Evolutionary conservation across 2,888 invertebrate species (phyloP).

Genomic region (Aphrophora alni): DNA sequence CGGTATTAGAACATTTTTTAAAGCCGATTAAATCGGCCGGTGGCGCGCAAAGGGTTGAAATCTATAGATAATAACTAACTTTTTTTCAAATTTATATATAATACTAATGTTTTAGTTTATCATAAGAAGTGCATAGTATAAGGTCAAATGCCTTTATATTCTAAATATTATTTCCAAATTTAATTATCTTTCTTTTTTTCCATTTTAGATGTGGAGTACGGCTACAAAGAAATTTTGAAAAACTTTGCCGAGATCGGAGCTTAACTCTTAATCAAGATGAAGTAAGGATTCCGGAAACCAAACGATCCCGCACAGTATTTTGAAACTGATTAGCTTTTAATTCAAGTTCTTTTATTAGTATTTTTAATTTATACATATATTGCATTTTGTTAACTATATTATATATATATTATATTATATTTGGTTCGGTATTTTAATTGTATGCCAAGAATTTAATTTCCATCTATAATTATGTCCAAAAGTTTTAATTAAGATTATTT

Average conservation of each 20-base stretch:
- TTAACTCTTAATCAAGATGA: slow-evolving; percentile 14
- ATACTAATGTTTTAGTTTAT: too few relatives aligned
- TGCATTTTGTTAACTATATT: not conserved
- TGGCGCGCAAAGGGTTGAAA: too few relatives aligned
- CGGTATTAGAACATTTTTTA: too few relatives aligned
- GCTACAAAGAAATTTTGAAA: slow-evolving; percentile 73
- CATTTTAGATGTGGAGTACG: slow-evolving; percentile 74
- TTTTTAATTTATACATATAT: not conserved
- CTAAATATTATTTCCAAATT: too few relatives aligned
- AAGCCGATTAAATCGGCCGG: too few relatives aligned
- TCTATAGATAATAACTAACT: too few relatives aligned
- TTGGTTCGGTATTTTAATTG: not conserved
- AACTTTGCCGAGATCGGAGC: slow-evolving; percentile 67
- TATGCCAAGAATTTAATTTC: not conserved
- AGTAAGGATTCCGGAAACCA: slow-evolving; percentile 3
- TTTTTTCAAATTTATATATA: too few relatives aligned
- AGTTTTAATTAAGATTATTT: too few relatives aligned
- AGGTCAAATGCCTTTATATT: too few relatives aligned
- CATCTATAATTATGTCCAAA: too few relatives aligned
- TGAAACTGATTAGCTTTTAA: not conserved
- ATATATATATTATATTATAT: not conserved
- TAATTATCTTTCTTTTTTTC: too few relatives aligned
- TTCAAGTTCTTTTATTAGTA: not conserved
- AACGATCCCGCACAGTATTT: slow-evolving; percentile 11
- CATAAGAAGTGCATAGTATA: too few relatives aligned